Base-by-base conservation (phyloP, 2,888 invertebrate genomes). In the Mythimna albipuncta region DNA sequence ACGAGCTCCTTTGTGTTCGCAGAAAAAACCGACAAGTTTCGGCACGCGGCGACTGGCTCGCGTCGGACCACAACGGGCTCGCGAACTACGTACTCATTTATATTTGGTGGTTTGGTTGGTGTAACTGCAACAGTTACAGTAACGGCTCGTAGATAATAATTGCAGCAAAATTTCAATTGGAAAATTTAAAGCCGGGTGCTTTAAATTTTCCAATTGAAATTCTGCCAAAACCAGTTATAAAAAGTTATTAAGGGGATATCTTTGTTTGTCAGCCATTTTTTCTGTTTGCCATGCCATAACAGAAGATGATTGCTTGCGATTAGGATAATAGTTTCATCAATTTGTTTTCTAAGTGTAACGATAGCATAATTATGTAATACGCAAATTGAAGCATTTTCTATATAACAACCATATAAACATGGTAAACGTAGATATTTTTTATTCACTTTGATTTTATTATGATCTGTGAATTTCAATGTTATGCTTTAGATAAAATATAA, bases 391-490 rank as follows among this genome's bases (percentile, higher is more conserved):
- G 35, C 9, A 70, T 61, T 55, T 13, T 47, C 47, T 47, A 0
- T 16, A 19, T 47, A 47, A 47, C 47, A 19, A 19, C 2, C n/a
- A 47, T 13, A 44, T 67, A 68, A 52, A 54, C 10, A 32, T 38
- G 21, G 21, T 55, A 64, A 64, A 10, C 21, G n/a, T n/a, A 35
- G 9, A 6, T 3, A 58, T 19, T 50, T 1, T 26, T 26, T 26
- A 44, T 59, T 58, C 50, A 67, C 21, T 50, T 68, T n/a, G 10
- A 16, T 63, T 58, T 19, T 1, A 5, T 44, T 64, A 52, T 54
- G 62, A 65, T 81, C 52, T 68, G 61, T n/a, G 7, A 62, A 61
- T 63, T 65, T n/a, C 41, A 63, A 52, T 63, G 41, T 44, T 80
- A 69, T 62, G 19, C 11, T 64, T 19, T 63, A 35, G 50, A 41